Base-by-base conservation (phyloP, 2,113 vertebrate genomes). In the Aspiorhynchus laticeps region DNA sequence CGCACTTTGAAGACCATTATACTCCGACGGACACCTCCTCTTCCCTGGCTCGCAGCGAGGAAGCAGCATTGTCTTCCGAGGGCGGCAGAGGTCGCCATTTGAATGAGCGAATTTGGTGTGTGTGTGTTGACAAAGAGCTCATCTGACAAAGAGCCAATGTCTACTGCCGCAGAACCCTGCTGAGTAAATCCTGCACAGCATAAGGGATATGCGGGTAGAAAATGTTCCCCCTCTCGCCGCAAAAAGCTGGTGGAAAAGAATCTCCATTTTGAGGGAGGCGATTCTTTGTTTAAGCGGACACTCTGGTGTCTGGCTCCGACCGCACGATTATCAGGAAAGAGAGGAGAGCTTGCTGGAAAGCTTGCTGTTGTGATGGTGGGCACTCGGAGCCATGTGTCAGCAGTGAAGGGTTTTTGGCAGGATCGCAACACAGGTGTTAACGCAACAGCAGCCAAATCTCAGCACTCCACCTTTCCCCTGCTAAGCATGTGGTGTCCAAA, bases 11-110 rank as follows among this genome's bases (percentile, higher is more conserved):
- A 86, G 83, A 84, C 78, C 80, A 86, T 88, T 88, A 84, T 88
- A 71, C 69, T 85, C 5, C 38, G 73, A 86, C 65, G 65, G 83
- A 81, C 59, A 80, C 89, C 87, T 90, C 84, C 87, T 88, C 61
- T 84, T 85, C 51, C 61, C n/a, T 69, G 21, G 31, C 81, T 86
- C 67, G 48, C 89, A 83, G 86, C 43, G 75, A 86, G 80, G 93
- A 92, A 92, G 90, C 81, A 21, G 87, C 90, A 93, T 95, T 95
- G 94, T 94, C 94, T 94, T 94, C 87, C 89, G 90, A 92, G 94
- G 95, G 93, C 94, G 94, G 93, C 91, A 92, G 93, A 95, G 94
- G 93, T 94, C 93, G 94, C 90, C 38, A 46, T 90, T 93, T 88
- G 90, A 92, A 94, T 91, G 88, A 77, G 88, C 80, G 92, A 89